Evolutionary conservation across 2,797 vertebrate genomes (phyloP).

Genomic region (Acanthornis magna): DNA sequence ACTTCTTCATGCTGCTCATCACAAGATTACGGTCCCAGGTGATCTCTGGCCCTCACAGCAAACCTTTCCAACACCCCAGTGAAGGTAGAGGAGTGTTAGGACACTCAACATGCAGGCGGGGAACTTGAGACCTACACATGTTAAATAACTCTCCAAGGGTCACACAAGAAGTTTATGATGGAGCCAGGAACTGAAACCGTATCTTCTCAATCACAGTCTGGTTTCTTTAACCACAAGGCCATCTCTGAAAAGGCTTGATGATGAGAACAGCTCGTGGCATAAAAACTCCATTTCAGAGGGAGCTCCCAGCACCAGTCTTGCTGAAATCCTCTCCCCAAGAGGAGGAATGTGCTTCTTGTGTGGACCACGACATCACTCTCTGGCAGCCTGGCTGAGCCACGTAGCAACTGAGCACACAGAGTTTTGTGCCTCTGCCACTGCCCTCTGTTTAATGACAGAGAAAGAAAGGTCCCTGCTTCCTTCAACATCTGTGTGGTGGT

Average conservation of each 20-base stretch:
- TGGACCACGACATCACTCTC: accelerated
- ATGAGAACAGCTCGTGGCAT: background rate
- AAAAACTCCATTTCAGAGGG: background rate
- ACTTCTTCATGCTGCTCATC: background rate
- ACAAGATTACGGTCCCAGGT: background rate
- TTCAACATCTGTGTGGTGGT: background rate
- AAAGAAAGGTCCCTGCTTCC: background rate
- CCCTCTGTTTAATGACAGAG: background rate
- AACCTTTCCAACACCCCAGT: background rate
- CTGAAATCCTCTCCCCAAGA: background rate
- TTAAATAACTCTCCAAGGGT: background rate
- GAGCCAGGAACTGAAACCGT: background rate
- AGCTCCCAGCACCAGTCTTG: background rate
- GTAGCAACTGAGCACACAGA: background rate
- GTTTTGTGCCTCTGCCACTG: background rate
- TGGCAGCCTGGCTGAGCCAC: background rate
- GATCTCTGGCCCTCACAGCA: background rate
- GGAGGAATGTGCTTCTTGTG: background rate
- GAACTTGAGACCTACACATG: background rate
- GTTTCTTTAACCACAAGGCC: background rate
- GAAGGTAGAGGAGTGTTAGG: background rate
- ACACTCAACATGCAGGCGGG: background rate
- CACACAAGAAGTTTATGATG: background rate
- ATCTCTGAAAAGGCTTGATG: background rate
- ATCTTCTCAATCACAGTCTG: background rate